Percentiles rank a stretch among this genome's conserved stretches.
Evolutionary conservation across 2,113 vertebrate genomes (phyloP).

Genomic region (Micromys minutus): DNA sequence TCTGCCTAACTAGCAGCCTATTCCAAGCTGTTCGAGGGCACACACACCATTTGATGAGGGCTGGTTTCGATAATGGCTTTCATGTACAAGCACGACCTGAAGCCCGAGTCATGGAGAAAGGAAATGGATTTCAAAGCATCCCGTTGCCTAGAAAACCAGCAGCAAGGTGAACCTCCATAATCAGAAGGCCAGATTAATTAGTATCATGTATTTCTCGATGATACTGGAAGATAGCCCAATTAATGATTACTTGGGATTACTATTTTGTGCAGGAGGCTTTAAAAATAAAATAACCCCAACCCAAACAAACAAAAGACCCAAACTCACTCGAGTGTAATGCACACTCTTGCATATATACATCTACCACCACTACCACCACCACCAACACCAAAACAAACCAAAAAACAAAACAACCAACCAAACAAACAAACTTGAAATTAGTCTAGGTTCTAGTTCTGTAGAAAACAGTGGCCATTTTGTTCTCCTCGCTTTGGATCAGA

Average conservation of each 20-base stretch:
- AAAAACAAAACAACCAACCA: too few species aligned
- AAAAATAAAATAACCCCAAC: neutral
- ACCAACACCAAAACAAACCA: too few species aligned
- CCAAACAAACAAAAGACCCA: too few species aligned
- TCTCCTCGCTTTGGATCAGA: conserved; percentile 7
- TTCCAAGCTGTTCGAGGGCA: neutral
- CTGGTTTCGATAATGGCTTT: conserved; percentile 17
- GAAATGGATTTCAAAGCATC: neutral
- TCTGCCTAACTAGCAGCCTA: conserved; percentile 58
- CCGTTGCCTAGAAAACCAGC: neutral
- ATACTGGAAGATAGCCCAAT: neutral
- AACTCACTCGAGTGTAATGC: too few species aligned
- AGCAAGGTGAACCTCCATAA: neutral
- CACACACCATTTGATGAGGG: neutral
- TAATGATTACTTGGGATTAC: conserved; percentile 23
- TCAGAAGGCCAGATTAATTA: conserved; percentile 7
- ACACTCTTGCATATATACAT: too few species aligned
- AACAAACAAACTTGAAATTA: neutral
- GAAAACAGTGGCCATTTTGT: conserved; percentile 4
- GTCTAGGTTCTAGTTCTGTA: neutral
- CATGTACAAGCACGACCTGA: conserved; percentile 15
- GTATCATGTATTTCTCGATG: neutral
- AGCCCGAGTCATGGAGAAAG: neutral
- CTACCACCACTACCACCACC: too few species aligned
- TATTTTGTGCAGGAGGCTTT: neutral